Evolutionary conservation across 2,797 vertebrate species (phyloP).

Genomic region (Carapus acus): DNA sequence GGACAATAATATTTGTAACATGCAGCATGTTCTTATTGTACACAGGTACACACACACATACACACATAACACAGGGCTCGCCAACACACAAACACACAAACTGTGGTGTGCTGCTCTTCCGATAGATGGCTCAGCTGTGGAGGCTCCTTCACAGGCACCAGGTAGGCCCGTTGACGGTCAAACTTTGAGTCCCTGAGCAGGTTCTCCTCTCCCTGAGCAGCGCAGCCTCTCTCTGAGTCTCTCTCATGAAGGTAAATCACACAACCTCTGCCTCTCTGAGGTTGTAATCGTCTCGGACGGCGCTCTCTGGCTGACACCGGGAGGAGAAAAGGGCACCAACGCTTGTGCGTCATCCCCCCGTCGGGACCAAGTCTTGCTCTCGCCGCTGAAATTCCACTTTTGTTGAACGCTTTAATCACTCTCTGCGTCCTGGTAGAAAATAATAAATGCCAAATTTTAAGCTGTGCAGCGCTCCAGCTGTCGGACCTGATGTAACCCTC

Average conservation of each 20-base stretch:
- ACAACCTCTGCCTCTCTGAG: too few relatives aligned
- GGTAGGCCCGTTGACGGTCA: too few relatives aligned
- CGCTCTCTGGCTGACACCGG: slow-evolving; percentile 29
- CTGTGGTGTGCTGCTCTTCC: too few relatives aligned
- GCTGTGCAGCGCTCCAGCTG: slow-evolving; percentile 26
- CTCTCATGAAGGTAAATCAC: slow-evolving; percentile 23
- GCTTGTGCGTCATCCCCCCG: slow-evolving; percentile 27
- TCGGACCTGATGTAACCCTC: slow-evolving; percentile 23
- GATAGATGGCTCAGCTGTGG: too few relatives aligned
- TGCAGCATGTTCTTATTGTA: too few relatives aligned
- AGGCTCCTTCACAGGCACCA: too few relatives aligned
- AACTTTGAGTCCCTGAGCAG: too few relatives aligned
- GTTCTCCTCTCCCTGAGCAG: too few relatives aligned
- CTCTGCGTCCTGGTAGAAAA: slow-evolving; percentile 18
- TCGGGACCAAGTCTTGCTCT: slow-evolving; percentile 25
- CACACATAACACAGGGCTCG: too few relatives aligned
- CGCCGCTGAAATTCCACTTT: slow-evolving; percentile 28
- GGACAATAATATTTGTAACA: too few relatives aligned
- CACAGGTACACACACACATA: slow-evolving; percentile 2
- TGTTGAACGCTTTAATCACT: slow-evolving; percentile 37
- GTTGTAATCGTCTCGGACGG: slow-evolving; percentile 11
- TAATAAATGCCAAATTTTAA: slow-evolving; percentile 23
- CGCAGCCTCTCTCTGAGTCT: too few relatives aligned
- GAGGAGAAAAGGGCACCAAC: slow-evolving; percentile 41
- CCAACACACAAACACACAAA: too few relatives aligned